Evolutionary conservation across 2,888 invertebrate species (phyloP), one percentile per base, ranked within the genome.

Genomic region (Oscheius onirici): DNA sequence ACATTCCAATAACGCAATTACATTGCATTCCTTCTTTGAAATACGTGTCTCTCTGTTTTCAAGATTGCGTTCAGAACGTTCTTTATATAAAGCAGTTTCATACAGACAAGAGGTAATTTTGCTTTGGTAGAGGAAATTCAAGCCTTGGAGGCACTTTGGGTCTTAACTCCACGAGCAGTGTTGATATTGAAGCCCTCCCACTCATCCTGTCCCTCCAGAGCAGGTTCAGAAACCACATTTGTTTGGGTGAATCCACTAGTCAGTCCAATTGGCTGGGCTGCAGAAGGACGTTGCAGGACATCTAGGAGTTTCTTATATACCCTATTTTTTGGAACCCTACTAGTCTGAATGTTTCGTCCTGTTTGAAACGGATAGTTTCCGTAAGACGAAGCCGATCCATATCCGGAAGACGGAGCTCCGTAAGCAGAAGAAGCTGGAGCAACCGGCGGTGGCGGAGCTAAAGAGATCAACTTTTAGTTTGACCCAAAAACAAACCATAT

Each of bases 1-100:
- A 60, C 60, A 60, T 60, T 60, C 63, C 24, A 63, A 63, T 63
- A 63, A 63, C 49, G 63, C 63, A 63, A 63, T 49, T 46, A 63
- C 63, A 63, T 49, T 49, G 63, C 54, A 55, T 55, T 24, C 20
- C 49, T 63, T 63, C 63, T 46, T 46, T 49, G 15, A 40, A 41
- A 40, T 28, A 28, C 49, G 49, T 49, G 43, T n/a, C n/a, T 58
- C 6, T 49, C 49, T 26, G 26, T 63, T 49, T 63, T n/a, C n/a
- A n/a, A 28, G 17, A 20, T 22, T 20, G 49, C n/a, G 63, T 26
- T n/a, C 44, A n/a, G 41, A 34, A 34, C 20, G 8, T n/a, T n/a
- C 15, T 41, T 43, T 46, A 24, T 46, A 61, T 61, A 24, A 22
- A 13, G 15, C 44, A 24, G 34, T 24, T 61, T 44, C 43, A 61